Evolutionary conservation across 2,797 vertebrate species (phyloP).

Genomic region (Chelonia mydas): DNA sequence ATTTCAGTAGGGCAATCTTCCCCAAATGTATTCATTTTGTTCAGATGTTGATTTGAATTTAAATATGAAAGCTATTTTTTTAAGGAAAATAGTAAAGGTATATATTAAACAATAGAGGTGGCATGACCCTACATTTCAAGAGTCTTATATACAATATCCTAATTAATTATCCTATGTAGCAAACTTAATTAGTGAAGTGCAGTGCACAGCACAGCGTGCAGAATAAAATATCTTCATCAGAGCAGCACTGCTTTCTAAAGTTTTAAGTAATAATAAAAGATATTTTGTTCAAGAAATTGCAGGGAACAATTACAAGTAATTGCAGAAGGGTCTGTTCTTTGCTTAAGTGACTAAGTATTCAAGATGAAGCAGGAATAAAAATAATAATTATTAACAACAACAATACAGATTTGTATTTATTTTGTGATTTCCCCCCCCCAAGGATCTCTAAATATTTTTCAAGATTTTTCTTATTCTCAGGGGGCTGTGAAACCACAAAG

Average conservation of each 20-base stretch:
- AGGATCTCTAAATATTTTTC: rapidly evolving
- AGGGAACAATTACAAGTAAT: background rate
- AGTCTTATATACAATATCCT: background rate
- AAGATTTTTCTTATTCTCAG: rapidly evolving
- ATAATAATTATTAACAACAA: background rate
- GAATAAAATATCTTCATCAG: background rate
- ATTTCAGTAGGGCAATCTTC: background rate
- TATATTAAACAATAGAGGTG: background rate
- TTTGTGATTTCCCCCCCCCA: rapidly evolving
- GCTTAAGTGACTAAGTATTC: background rate
- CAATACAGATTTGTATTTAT: rapidly evolving
- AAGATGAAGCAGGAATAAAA: background rate
- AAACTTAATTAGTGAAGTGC: slow-evolving; percentile 7
- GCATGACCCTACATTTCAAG: background rate
- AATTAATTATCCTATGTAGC: slow-evolving; percentile 22
- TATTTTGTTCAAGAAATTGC: slow-evolving; percentile 22
- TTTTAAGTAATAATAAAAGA: background rate
- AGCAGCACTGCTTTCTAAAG: background rate
- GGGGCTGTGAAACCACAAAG: background rate
- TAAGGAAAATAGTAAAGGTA: rapidly evolving
- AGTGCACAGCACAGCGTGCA: background rate
- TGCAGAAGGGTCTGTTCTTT: slow-evolving; percentile 25
- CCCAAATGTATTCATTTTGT: rapidly evolving
- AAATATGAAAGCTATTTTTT: background rate
- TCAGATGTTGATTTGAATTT: background rate